Percentiles rank a stretch among this genome's conserved stretches.
Evolutionary conservation across 2,888 invertebrate genomes (phyloP).

Genomic region (Tetropium fuscum): DNA sequence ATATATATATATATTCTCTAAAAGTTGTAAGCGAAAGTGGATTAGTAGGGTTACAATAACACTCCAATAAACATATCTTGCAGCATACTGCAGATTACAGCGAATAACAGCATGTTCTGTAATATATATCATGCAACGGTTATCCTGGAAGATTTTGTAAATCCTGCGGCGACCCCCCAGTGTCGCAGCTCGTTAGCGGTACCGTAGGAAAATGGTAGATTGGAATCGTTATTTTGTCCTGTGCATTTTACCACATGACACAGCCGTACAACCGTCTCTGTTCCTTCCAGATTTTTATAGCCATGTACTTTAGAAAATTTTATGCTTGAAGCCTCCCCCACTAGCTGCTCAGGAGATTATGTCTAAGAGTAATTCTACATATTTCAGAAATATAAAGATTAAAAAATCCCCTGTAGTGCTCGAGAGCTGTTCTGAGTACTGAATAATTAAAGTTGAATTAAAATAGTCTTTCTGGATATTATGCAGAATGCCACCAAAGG

Average conservation of each 20-base stretch:
- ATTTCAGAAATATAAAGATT: constrained; percentile 35
- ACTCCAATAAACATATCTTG: too few relatives aligned
- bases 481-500: constrained; percentile 5
- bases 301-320: constrained; percentile 23
- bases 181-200: too few relatives aligned
- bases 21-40: too few relatives aligned
- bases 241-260: constrained; percentile 30
- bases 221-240: constrained; percentile 51
- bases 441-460: constrained; percentile 31
- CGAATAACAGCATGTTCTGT: too few relatives aligned
- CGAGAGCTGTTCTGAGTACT: constrained; percentile 18
- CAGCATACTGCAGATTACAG: too few relatives aligned
- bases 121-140: too few relatives aligned
- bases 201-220: too few relatives aligned
- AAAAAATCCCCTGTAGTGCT: constrained; percentile 32
- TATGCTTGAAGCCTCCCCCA: constrained; percentile 25
- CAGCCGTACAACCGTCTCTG: constrained; percentile 20
- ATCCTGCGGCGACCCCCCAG: too few relatives aligned
- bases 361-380: constrained; percentile 32
- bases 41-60: too few relatives aligned
- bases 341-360: constrained; percentile 24
- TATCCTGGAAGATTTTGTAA: too few relatives aligned
- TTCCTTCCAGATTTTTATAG: constrained; percentile 25
- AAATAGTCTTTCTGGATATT: constrained; percentile 24
- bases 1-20: too few relatives aligned